Percentiles rank a stretch among this genome's conserved stretches.
Conservation (phyloP, 2,888 invertebrate species). For the Nomada ruficornis region DNA sequence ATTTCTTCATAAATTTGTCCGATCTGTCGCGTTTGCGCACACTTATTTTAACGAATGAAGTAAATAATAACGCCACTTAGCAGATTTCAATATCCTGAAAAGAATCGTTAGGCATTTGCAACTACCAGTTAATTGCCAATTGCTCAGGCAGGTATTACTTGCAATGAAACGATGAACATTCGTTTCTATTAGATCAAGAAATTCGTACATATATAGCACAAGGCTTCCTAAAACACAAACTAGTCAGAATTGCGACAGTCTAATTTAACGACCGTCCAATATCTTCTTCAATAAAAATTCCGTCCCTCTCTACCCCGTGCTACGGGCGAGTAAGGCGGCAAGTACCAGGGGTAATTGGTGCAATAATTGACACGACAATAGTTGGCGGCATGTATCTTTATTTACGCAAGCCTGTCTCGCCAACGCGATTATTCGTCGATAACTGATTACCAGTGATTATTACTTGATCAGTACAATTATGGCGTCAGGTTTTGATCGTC, state of each 20-base stretch:
- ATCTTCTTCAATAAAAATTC: background rate
- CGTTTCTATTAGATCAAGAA: too few relatives aligned
- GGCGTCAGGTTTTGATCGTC: conserved; percentile 4
- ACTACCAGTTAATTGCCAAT: too few relatives aligned
- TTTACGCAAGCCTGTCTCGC: background rate
- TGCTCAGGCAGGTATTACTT: too few relatives aligned
- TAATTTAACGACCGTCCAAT: background rate
- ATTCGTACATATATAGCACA: too few relatives aligned
- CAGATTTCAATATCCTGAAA: too few relatives aligned
- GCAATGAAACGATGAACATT: too few relatives aligned
- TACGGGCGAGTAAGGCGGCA: background rate
- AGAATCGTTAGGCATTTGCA: too few relatives aligned
- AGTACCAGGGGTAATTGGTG: background rate
- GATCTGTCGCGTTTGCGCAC: too few relatives aligned
- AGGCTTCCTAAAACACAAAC: too few relatives aligned
- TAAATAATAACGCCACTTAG: too few relatives aligned
- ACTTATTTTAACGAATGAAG: too few relatives aligned
- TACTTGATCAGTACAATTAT: background rate
- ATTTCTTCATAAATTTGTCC: too few relatives aligned
- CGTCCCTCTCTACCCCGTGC: background rate
- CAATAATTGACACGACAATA: background rate
- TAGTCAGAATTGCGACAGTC: background rate
- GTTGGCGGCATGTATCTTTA: background rate
- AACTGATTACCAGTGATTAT: conserved; percentile 33
- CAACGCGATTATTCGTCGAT: conserved; percentile 16